A percentile compares a stretch with the other conserved stretches of the same genome.
Conservation (phyloP, 2,888 invertebrate species). For the Dolichomitus sp. region DNA sequence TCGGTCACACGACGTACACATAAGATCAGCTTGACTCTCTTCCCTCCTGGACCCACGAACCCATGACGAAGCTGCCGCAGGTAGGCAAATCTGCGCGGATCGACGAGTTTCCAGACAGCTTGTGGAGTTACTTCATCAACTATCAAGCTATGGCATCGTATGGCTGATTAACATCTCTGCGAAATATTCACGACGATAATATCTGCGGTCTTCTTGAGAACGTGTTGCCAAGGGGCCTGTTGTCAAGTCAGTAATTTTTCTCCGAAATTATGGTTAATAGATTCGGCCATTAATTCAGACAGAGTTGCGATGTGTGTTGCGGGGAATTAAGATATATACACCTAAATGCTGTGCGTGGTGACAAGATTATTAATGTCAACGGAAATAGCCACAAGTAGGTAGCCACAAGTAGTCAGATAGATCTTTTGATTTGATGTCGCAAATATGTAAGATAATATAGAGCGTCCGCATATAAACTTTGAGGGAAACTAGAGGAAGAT, state of each 20-base stretch:
- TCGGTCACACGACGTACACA: not conserved
- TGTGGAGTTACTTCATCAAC: constrained; percentile 40
- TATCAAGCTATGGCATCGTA: not conserved
- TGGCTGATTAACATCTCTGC: constrained; percentile 22
- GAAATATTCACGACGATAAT: constrained; percentile 25
- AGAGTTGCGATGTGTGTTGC: not conserved
- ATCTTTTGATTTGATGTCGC: too few species aligned
- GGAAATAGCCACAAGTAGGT: constrained; percentile 10
- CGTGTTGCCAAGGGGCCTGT: not conserved
- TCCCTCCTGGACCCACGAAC: constrained; percentile 3
- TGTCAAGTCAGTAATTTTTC: not conserved
- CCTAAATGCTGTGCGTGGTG: not conserved
- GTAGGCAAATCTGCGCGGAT: constrained; percentile 56
- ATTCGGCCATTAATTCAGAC: constrained; percentile 7
- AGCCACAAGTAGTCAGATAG: not conserved
- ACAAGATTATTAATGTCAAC: constrained; percentile 16
- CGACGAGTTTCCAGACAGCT: constrained; percentile 26
- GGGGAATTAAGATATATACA: not conserved
- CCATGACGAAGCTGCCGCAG: constrained; percentile 36
- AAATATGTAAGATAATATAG: not conserved
- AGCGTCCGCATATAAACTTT: not conserved
- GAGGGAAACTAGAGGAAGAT: not conserved
- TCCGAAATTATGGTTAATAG: not conserved
- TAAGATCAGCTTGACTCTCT: constrained; percentile 28
- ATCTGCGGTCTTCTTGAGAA: not conserved